Base-by-base conservation (phyloP, 1,140 invertebrate species). In the Drosophila rufa region DNA sequence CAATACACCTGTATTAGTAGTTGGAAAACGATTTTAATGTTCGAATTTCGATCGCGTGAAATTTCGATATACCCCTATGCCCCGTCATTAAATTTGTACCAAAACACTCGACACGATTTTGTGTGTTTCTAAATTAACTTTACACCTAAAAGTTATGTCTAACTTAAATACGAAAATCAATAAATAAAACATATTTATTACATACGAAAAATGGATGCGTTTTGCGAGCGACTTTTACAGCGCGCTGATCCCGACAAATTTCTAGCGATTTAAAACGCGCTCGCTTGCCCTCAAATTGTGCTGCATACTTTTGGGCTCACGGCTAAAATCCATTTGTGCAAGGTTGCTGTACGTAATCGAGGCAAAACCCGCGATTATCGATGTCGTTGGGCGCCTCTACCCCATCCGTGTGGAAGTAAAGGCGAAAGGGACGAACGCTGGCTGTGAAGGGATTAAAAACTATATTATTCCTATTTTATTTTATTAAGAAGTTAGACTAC, bases 341-440 rank as follows among this genome's bases (percentile, higher is more conserved):
- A 0, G 96, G 96, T 83, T 97, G 96, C 92, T 97, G 97, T 4
- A 97, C 94, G 78, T 96, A 97, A 85, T 97, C 96, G 2, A 97
- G 91, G 75, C 96, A 97, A 83, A 97, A 97, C 3, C 97, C 97
- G 74, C 95, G 94, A 90, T 97, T 97, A 48, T 94, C 96, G 0
- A 95, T 92, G 76, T 97, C 96, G 4, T 94, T 94, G 0, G 96
- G 96, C 1, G 95, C 94, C 92, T 97, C 97, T 0, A 95, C 94
- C 36, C 94, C 94, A 91, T 97, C 96, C 0, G 96, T 96, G 73
- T 97, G 97, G 75, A 96, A 97, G 71, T 95, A 94, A 3, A 97
- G 85, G n/a, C 96, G 94, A 71, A 97, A 97, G 0, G 96, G 96
- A 78, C 96, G 96, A 11, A 96, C 95, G 46, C 94, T 96, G 91